Evolutionary conservation across 2,797 vertebrate genomes (phyloP).

Genomic region (Saxicola maurus): DNA sequence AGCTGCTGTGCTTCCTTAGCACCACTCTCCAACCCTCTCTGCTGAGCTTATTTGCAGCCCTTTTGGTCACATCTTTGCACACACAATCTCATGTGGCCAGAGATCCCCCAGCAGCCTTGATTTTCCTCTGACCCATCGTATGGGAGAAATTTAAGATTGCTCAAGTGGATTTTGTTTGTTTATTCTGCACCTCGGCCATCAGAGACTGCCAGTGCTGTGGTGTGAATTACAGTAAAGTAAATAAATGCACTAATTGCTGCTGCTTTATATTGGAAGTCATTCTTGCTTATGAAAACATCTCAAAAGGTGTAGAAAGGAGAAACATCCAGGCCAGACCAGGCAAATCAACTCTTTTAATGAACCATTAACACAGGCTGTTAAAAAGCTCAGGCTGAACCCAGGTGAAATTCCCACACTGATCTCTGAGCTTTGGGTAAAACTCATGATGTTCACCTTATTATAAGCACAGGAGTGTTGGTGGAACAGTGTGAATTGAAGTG

Average conservation of each 20-base stretch:
- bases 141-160: not conserved
- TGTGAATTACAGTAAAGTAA: slow-evolving; percentile 22
- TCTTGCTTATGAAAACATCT: not conserved
- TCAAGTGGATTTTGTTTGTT: slow-evolving; percentile 7
- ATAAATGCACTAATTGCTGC: slow-evolving; percentile 29
- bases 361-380: not conserved
- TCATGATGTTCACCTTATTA: accelerated
- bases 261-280: not conserved
- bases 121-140: not conserved
- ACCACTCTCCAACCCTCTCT: accelerated
- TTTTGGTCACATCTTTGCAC: not conserved
- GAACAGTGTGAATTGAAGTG: not conserved
- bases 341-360: not conserved
- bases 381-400: not conserved
- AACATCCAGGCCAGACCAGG: not conserved
- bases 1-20: not conserved
- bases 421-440: not conserved
- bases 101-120: not conserved
- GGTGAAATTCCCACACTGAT: not conserved
- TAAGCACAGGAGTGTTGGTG: not conserved
- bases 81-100: accelerated
- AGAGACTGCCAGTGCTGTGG: not conserved
- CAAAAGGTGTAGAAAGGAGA: not conserved
- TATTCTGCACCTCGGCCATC: not conserved
- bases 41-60: not conserved